A percentile compares a stretch with the other conserved stretches of the same genome.
These are phyloP conservation scores for Montipora efflorescens DNA, from an alignment of 64 coral and sea anemone genomes.

Conservation along the genomic window DNA sequence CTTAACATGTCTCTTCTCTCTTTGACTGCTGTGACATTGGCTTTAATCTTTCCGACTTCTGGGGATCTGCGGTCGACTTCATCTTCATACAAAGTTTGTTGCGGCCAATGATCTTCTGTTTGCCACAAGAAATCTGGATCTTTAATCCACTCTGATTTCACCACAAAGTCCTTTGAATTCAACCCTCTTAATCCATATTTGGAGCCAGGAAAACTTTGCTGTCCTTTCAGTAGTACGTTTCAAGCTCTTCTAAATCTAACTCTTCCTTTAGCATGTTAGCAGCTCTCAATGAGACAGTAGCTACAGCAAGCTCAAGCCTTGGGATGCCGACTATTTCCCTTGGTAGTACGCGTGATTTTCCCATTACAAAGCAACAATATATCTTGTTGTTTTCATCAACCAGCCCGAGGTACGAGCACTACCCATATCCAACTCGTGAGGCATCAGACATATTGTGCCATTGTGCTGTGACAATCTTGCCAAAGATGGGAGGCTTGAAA, in stretches of 20 bases:
- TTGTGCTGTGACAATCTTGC: not conserved
- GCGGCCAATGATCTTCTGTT: constrained; percentile 13
- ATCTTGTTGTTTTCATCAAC: no score
- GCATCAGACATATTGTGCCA: constrained; percentile 60
- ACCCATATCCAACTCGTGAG: constrained; percentile 38
- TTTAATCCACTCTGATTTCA: constrained; percentile 35
- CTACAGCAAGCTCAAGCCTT: constrained; percentile 22
- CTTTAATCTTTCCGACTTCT: constrained; percentile 14
- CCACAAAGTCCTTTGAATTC: constrained; percentile 18
- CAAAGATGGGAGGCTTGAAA: no score
- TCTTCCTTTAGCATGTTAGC: constrained; percentile 16
- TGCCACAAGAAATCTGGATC: constrained; percentile 58
- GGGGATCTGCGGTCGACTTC: not conserved
- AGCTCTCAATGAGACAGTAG: constrained; percentile 50
- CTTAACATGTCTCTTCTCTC: not conserved
- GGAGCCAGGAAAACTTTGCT: constrained; percentile 36
- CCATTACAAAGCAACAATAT: no score
- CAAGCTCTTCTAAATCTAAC: not conserved
- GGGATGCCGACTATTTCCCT: no score
- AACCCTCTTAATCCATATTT: constrained; percentile 54
- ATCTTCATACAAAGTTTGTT: not conserved
- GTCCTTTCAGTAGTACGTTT: constrained; percentile 38
- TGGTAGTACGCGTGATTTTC: no score
- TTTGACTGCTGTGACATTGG: not conserved
- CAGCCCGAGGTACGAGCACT: constrained; percentile 50